Evolutionary conservation across 2,797 vertebrate species (phyloP).

Genomic region (Emydoidea blandingii): DNA sequence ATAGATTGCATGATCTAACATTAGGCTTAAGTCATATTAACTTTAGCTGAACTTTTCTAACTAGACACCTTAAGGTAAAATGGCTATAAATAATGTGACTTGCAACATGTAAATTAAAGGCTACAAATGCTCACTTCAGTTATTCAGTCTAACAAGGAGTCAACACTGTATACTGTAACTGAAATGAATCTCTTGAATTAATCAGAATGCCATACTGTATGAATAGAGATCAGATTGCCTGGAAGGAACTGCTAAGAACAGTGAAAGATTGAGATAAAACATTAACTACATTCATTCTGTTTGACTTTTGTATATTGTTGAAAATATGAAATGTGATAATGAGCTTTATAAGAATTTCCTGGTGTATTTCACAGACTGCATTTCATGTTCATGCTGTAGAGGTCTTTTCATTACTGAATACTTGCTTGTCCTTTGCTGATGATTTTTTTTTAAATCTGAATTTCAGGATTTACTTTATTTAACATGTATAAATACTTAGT

Average conservation of each 20-base stretch:
- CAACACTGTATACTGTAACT: background rate
- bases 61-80: constrained; percentile 31
- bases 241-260: constrained; percentile 24
- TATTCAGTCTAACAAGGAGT: constrained; percentile 40
- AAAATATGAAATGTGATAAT: constrained; percentile 62
- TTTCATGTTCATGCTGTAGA: constrained; percentile 25
- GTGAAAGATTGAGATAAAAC: constrained; percentile 37
- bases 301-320: constrained; percentile 29
- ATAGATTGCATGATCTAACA: constrained; percentile 3
- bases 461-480: constrained; percentile 12
- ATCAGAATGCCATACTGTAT: constrained; percentile 6
- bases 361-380: background rate
- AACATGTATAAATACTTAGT: background rate
- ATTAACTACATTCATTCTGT: background rate
- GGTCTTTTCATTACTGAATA: constrained; percentile 16
- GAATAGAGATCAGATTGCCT: constrained; percentile 38
- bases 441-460: constrained; percentile 46
- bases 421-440: constrained; percentile 16
- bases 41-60: constrained; percentile 44
- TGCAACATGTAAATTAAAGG: constrained; percentile 58
- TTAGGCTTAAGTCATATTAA: constrained; percentile 51
- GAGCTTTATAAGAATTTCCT: constrained; percentile 29
- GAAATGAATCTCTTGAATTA: constrained; percentile 51
- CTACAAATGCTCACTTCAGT: constrained; percentile 16
- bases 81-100: constrained; percentile 61